Percentiles rank a stretch among this genome's conserved stretches.
These are phyloP conservation scores for Drosophila saltans DNA, from an alignment of 1,140 invertebrate species.

Conservation along the genomic window DNA sequence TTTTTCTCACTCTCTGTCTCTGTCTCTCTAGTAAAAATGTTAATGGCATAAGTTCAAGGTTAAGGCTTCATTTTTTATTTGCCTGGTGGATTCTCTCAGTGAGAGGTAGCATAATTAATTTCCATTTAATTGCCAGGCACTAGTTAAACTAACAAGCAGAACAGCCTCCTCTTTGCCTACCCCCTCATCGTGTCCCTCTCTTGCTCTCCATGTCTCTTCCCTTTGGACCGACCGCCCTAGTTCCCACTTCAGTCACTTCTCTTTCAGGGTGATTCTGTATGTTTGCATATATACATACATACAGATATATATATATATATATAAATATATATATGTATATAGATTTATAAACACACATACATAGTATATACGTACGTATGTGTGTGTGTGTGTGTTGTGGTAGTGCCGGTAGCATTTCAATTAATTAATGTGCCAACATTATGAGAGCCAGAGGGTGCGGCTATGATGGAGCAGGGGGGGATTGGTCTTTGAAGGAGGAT, in stretches of 20 bases:
- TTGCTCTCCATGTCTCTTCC: too few relatives aligned
- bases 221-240: too few relatives aligned
- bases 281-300: neutral
- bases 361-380: neutral
- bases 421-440: slow-evolving; percentile 80
- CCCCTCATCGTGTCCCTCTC: neutral
- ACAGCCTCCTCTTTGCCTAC: slow-evolving; percentile 25
- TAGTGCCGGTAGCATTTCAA: slow-evolving; percentile 71
- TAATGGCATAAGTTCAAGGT: slow-evolving; percentile 65
- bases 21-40: neutral
- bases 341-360: slow-evolving; percentile 11
- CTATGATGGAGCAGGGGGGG: too few relatives aligned
- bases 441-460: slow-evolving; percentile 46
- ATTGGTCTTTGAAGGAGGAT: too few relatives aligned
- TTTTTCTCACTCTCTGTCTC: neutral
- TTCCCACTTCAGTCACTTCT: neutral
- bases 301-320: neutral
- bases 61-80: slow-evolving; percentile 58
- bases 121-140: slow-evolving; percentile 76
- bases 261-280: slow-evolving; percentile 11
- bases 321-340: neutral
- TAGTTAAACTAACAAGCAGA: slow-evolving; percentile 79
- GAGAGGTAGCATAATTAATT: slow-evolving; percentile 78
- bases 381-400: slow-evolving; percentile 5
- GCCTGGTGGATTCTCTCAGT: slow-evolving; percentile 35